A percentile compares a stretch with the other conserved stretches of the same genome.
Conservation (phyloP, 2,888 invertebrate species). For the Sepioteuthis lessoniana region DNA sequence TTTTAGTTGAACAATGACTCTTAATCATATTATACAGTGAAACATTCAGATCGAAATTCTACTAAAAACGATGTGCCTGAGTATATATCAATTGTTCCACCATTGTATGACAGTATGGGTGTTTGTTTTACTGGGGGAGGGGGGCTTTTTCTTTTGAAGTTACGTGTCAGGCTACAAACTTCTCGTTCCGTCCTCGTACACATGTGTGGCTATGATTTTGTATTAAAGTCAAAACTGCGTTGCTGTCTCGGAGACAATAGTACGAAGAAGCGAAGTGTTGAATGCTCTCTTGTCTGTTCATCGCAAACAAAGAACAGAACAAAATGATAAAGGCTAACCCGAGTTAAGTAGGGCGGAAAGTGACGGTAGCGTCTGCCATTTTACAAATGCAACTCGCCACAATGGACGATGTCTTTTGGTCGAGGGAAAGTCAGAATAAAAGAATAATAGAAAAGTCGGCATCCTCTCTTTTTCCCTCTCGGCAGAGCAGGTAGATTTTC, state of each 20-base stretch:
- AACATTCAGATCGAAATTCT: too few relatives aligned
- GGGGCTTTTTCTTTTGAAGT: too few relatives aligned
- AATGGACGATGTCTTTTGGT: not conserved
- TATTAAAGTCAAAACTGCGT: not conserved
- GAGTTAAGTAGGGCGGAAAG: slow-evolving; percentile 6
- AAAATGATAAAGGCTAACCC: not conserved
- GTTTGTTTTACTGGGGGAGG: too few relatives aligned
- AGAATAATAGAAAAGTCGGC: not conserved
- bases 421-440: not conserved
- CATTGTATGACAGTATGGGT: too few relatives aligned
- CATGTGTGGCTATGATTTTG: not conserved
- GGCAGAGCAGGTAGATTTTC: not conserved
- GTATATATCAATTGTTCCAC: too few relatives aligned
- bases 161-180: too few relatives aligned
- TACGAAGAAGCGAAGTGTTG: not conserved
- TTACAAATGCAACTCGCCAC: not conserved
- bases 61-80: too few relatives aligned
- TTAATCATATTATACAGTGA: too few relatives aligned
- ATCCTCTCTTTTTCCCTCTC: not conserved
- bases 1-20: too few relatives aligned
- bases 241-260: not conserved
- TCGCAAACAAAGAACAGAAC: not conserved
- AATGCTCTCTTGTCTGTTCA: not conserved
- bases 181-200: not conserved
- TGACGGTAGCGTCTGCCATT: not conserved